Base-by-base conservation (phyloP, 2,797 vertebrate species). In the Etheostoma nigrum region DNA sequence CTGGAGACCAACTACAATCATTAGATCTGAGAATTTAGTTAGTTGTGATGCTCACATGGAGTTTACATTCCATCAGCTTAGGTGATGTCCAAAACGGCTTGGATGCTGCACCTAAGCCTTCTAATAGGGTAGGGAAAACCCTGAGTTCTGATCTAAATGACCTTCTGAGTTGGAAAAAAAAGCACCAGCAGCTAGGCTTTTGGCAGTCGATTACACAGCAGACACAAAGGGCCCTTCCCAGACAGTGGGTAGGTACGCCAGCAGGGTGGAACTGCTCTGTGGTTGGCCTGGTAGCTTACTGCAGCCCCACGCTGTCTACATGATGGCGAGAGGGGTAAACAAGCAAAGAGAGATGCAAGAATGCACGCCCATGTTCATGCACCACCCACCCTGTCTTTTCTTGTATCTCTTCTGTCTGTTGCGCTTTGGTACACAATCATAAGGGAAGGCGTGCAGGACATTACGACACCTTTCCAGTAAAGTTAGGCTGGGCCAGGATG, bases 201-300 rank as follows among this genome's bases (percentile, higher is more conserved):
- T n/a, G 30, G 19, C 45, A 70, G 66, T 3, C 9, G 18, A 72
- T 63, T 36, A 67, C 15, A 45, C 55, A 70, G 60, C 15, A 67
- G 67, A 67, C 13, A 33, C 62, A 3, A 0, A 21, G 8, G 6
- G 59, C 14, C 30, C 10, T 44, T 25, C 55, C 42, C 68, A 75
- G 75, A 86, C 48, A 64, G 70, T 36, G 77, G 57, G 82, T 49
- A 73, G 68, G 69, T 77, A 67, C 7, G 7, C 54, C 13, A n/a
- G 27, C 65, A 72, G 83, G 83, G 86, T 45, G 85, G 81, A 80
- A 79, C 74, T 42, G 65, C 67, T 81, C 64, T 86, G 82, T 75
- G 85, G 78, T 84, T 70, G 16, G 69, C 53, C 76, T 14, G 0
- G 66, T n/a, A 65, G 75, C 72, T 87, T 54, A 72, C 62, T 75